These are phyloP conservation scores for Coracias cyanogaster DNA, from an alignment of 2,797 vertebrate genomes.

Conservation along the genomic window DNA sequence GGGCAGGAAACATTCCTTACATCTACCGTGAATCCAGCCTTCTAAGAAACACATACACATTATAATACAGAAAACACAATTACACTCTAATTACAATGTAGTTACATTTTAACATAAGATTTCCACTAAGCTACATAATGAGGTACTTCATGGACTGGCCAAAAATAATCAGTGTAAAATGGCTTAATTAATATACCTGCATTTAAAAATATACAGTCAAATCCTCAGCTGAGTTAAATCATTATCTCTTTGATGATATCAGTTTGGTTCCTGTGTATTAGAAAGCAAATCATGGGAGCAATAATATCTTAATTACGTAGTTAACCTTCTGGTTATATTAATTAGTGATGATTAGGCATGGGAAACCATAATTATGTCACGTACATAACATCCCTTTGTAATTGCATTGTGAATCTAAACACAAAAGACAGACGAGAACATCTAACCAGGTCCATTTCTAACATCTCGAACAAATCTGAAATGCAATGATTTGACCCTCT, in stretches of 20 bases:
- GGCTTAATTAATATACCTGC: neutral
- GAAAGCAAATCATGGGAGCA: slow-evolving; percentile 50
- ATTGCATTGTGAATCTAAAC: neutral
- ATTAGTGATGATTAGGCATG: slow-evolving; percentile 62
- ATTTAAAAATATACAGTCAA: slow-evolving; percentile 10
- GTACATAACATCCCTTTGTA: slow-evolving; percentile 29
- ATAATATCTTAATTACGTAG: slow-evolving; percentile 58
- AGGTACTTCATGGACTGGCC: neutral
- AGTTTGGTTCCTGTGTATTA: slow-evolving; percentile 40
- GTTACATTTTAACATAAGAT: neutral
- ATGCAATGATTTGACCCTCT: neutral
- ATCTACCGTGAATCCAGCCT: neutral
- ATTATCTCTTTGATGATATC: slow-evolving; percentile 27
- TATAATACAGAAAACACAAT: neutral
- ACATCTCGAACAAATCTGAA: neutral
- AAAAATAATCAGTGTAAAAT: slow-evolving; percentile 21
- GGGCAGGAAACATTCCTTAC: neutral
- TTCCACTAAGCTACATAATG: neutral
- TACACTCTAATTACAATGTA: neutral
- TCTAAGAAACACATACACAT: neutral
- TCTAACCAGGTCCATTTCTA: neutral
- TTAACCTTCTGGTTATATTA: slow-evolving; percentile 71
- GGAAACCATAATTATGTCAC: slow-evolving; percentile 51
- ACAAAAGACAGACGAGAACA: slow-evolving; percentile 33
- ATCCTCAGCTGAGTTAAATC: slow-evolving; percentile 1